Evolutionary conservation across 2,113 vertebrate genomes (phyloP), one percentile per base, ranked within the genome.

Genomic region (Trematomus loennbergii): DNA sequence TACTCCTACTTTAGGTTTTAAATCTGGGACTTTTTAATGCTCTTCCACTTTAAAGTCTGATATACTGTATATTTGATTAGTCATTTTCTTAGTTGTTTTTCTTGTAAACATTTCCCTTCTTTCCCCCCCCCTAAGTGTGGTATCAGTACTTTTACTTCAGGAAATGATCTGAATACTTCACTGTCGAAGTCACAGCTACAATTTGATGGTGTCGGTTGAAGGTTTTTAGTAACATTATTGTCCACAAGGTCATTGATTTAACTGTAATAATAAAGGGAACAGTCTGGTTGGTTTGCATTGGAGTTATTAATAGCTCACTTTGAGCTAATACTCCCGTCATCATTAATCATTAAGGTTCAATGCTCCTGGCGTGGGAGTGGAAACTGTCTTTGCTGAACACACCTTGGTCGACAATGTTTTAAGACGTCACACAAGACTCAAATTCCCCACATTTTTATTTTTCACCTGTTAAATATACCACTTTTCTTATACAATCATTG

Each of bases 401-500:
- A 58, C 54, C 15, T 72, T 36, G 52, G 52, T 58, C 29, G 53
- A 45, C 10, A 73, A 3, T 22, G 16, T 40, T 16, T 33, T 0
- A 72, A 3, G 33, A 17, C 59, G 5, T n/a, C 33, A 74, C 52
- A 62, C 46, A 66, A 46, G 16, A 63, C 36, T 63, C n/a, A 69
- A 79, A 89, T 87, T 83, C 88, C 79, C 57, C 80, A 89, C 89
- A 86, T 87, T 40, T 88, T 88, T 93, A 92, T 92, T 92, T 78
- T 69, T 81, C 43, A 72, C 75, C 36, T 85, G 72, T 93, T 92
- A 92, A 91, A 93, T 91, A 94, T 91, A 91, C 93, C 92, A 88
- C 78, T 89, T 82, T 73, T 81, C 58, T 87, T 71, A 79, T 93
- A 94, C 91, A 94, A 90, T 94, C 90, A 85, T 85, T 16, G 57